Base-by-base conservation (phyloP, 2,888 invertebrate genomes). In the Drosophila longiperda region DNA sequence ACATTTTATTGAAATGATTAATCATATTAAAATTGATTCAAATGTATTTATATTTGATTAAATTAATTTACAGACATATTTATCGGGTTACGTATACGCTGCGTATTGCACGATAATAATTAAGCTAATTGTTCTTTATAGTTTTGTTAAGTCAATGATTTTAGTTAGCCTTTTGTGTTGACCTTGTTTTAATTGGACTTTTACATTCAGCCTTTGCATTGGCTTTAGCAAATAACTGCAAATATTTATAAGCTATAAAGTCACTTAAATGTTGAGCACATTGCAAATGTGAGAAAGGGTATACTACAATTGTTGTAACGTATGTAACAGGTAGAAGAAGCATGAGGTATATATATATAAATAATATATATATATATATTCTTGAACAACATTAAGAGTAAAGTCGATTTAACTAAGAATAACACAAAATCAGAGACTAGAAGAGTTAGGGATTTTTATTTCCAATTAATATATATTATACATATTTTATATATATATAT, bases 1-100 rank as follows among this genome's bases (percentile, higher is more conserved):
- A 12, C 12, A 23, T 53, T 32, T 23, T n/a, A 23, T 23, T 49
- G 33, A 9, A 26, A 26, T 54, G 23, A 23, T 49, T 17, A 26
- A 59, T 6, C 29, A 26, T 34, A 64, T 50, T 2, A 17, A 7
- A 9, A 8, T 15, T 15, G 45, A 23, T 23, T 45, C 45, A 23
- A 23, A 8, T 23, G 23, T 15, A 15, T 45, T 8, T 23, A 45
- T 2, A 23, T 45, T 29, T 29, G 29, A 29, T 29, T 29, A 29
- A 29, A 45, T 23, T 23, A 1, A 45, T 23, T 45, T 45, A n/a
- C 4, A n/a, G 23, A 15, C 45, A 45, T 15, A 15, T 61, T 8
- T 42, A 6, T 20, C 17, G 38, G 17, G 49, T 62, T 45, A 60
- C 70, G 69, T 74, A 74, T 80, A 81, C 72, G 78, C 57, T 50